phyloP scores from a whole-genome alignment of 2,888 invertebrate genomes.

The Agelastica alni region DNA sequence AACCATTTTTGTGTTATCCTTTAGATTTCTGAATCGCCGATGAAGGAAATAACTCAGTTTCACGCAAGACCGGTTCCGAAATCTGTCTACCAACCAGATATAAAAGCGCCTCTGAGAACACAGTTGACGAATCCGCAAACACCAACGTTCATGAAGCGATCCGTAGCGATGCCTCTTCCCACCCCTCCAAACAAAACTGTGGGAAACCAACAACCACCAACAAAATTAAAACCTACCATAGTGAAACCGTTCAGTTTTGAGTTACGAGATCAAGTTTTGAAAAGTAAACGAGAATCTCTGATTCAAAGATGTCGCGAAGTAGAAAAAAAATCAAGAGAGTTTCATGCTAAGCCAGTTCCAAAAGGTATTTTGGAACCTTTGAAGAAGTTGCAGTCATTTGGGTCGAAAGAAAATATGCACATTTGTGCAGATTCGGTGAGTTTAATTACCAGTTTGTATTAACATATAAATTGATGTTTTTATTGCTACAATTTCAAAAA shows the following conservation, averaged over 20 bases:
- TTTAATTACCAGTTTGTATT: too few species aligned
- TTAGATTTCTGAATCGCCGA: slow-evolving; percentile 20
- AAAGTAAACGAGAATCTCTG: slow-evolving; percentile 64
- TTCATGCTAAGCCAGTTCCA: slow-evolving; percentile 74
- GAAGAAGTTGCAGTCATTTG: neutral
- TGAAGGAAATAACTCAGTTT: slow-evolving; percentile 49
- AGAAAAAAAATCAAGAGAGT: slow-evolving; percentile 64
- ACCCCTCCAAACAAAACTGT: neutral
- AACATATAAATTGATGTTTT: too few species aligned
- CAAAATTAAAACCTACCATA: slow-evolving; percentile 29
- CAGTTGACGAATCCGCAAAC: slow-evolving; percentile 36
- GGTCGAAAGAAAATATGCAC: too few species aligned
- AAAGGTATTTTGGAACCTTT: slow-evolving; percentile 31
- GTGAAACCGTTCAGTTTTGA: slow-evolving; percentile 72
- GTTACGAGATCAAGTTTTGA: slow-evolving; percentile 63
- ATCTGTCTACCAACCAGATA: slow-evolving; percentile 57
- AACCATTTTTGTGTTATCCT: too few species aligned
- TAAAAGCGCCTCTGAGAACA: slow-evolving; percentile 20
- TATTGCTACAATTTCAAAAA: too few species aligned
- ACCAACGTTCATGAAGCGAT: slow-evolving; percentile 38
- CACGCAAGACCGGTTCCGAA: slow-evolving; percentile 69
- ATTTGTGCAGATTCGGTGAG: too few species aligned
- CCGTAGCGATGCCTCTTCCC: neutral
- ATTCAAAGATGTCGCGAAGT: slow-evolving; percentile 64
- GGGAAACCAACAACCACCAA: slow-evolving; percentile 6